Evolutionary conservation across 2,797 vertebrate species (phyloP).

Genomic region (Enteromius argenteus): DNA sequence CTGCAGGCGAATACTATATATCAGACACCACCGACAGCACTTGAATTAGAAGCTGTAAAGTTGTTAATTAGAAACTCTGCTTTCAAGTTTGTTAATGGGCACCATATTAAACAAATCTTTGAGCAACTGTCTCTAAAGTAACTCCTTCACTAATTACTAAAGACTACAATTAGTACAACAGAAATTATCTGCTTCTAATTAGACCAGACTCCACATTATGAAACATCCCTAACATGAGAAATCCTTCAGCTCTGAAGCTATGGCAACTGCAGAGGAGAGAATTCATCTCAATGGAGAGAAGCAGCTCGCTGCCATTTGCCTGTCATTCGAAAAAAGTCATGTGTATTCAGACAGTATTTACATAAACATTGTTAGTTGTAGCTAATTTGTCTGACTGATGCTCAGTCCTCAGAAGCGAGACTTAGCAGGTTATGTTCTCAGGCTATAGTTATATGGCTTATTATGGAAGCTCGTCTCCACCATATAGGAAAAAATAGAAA

Average conservation of each 20-base stretch:
- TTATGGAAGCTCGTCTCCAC: neutral
- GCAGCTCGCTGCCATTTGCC: conserved; percentile 27
- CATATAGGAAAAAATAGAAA: neutral
- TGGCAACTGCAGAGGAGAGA: conserved; percentile 51
- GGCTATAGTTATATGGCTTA: conserved; percentile 3
- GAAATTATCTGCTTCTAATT: conserved; percentile 60
- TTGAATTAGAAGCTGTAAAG: conserved; percentile 58
- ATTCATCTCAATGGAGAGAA: conserved; percentile 18
- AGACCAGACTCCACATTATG: conserved; percentile 45
- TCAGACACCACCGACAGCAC: conserved; percentile 53
- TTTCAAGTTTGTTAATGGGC: conserved; percentile 61
- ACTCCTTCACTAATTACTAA: conserved; percentile 62
- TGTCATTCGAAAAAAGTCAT: conserved; percentile 1
- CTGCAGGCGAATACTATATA: conserved; percentile 56
- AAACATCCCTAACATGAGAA: conserved; percentile 50
- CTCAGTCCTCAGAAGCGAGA: conserved; percentile 4
- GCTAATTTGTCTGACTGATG: neutral
- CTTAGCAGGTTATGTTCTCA: neutral
- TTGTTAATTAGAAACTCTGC: conserved; percentile 61
- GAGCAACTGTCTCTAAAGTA: conserved; percentile 56
- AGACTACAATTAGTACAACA: conserved; percentile 61
- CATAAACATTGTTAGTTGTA: conserved; percentile 25
- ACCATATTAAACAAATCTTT: conserved; percentile 61
- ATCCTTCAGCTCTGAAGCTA: conserved; percentile 51
- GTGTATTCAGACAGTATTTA: conserved; percentile 21